Base-by-base conservation (phyloP, 2,113 vertebrate genomes). In the Merops nubicus region DNA sequence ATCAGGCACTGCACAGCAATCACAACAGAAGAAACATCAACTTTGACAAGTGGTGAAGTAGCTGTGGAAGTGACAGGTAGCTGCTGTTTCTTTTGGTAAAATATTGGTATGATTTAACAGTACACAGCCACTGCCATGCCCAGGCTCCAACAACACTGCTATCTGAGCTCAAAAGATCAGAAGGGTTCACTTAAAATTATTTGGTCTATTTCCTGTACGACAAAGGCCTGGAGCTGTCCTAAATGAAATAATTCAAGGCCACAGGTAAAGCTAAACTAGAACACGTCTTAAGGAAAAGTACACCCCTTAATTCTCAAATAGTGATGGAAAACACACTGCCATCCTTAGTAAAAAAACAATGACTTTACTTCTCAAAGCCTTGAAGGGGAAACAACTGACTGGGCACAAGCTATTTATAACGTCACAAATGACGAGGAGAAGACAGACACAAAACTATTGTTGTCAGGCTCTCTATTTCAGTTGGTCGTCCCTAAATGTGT, bases 21-120 rank as follows among this genome's bases (percentile, higher is more conserved):
- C 94, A 63, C 59, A 84, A 89, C 56, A 91, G 48, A 85, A 60
- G 54, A 96, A 96, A 92, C 50, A 81, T 75, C 45, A 89, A 81
- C 87, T 81, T 25, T 75, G 77, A 68, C 80, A 75, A 78, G 89
- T 89, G n/a, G n/a, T n/a, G n/a, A n/a, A n/a, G n/a, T n/a, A n/a
- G n/a, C n/a, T n/a, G n/a, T n/a, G n/a, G n/a, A n/a, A n/a, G n/a
- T n/a, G n/a, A n/a, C n/a, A n/a, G 81, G 95, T 59, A 86, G 83
- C 40, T 91, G 31, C 63, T 88, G 43, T 69, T 92, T 90, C 70
- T 65, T 92, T 69, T 70, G 54, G 76, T 45, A 82, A 90, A 76
- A 63, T 57, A 88, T 11, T 62, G 63, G 67, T 64, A 63, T 62
- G 38, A 93, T 80, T 89, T 78, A 93, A 88, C 53, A 81, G 67